Conservation (phyloP, 2,113 vertebrate genomes). For the Microtus oregoni region DNA sequence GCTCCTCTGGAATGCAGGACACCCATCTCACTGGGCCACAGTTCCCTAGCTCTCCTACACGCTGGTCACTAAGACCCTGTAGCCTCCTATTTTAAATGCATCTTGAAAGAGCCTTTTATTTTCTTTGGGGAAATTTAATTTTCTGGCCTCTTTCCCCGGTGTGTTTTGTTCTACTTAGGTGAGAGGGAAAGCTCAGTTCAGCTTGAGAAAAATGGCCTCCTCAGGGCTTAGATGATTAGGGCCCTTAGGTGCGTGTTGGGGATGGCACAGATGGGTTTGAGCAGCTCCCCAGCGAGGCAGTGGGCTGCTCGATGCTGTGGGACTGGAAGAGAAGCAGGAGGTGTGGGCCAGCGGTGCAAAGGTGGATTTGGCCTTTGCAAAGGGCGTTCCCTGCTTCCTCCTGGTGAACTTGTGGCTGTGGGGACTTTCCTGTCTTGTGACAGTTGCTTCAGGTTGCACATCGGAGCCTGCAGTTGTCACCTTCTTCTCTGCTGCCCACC, state of each 20-base stretch:
- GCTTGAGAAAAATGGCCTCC: constrained; percentile 36
- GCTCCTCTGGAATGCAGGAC: neutral
- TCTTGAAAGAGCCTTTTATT: constrained; percentile 14
- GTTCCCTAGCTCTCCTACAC: neutral
- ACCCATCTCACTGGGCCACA: no score
- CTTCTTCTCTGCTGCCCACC: neutral
- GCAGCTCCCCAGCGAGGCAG: neutral
- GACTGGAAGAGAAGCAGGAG: neutral
- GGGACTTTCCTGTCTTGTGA: neutral
- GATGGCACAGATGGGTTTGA: neutral
- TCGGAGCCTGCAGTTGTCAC: neutral
- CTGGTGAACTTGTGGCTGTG: neutral
- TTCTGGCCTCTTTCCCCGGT: constrained; percentile 30
- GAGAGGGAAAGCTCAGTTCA: neutral
- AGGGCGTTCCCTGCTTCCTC: constrained; percentile 17
- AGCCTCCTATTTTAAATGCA: neutral
- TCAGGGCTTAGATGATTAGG: neutral
- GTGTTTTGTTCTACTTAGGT: constrained; percentile 25
- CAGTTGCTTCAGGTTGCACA: neutral
- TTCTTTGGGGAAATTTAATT: constrained; percentile 6
- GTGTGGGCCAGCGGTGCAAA: neutral
- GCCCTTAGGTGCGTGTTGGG: neutral
- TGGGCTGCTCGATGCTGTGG: neutral
- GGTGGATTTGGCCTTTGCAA: neutral
- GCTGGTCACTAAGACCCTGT: neutral